Evolutionary conservation across 2,797 vertebrate species (phyloP).

Genomic region (Dicrostonyx torquatus): DNA sequence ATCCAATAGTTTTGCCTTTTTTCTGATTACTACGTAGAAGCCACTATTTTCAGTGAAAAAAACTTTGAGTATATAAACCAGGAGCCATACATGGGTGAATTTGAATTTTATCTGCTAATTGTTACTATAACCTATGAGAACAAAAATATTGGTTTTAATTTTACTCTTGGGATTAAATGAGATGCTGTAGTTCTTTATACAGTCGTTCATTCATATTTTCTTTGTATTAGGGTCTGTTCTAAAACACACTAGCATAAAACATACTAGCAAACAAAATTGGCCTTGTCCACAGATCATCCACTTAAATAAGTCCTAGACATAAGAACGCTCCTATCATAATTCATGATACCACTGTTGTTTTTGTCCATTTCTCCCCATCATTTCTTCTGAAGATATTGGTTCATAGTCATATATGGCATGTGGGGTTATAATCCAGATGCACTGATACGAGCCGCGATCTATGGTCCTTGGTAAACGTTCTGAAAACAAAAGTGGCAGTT

Average conservation of each 20-base stretch:
- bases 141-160: neutral
- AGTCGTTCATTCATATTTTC: neutral
- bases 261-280: slow-evolving; percentile 26
- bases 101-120: neutral
- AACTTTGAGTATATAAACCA: neutral
- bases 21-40: slow-evolving; percentile 3
- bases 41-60: neutral
- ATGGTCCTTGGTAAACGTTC: neutral
- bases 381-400: neutral
- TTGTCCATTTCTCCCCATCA: neutral
- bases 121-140: slow-evolving; percentile 18
- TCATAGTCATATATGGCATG: neutral
- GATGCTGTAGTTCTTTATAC: neutral
- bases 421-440: neutral
- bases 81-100: neutral
- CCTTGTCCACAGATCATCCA: neutral
- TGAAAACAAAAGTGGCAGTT: neutral
- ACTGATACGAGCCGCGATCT: neutral
- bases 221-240: neutral
- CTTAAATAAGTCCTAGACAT: neutral
- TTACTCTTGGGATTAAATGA: neutral
- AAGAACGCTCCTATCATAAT: neutral
- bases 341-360: neutral
- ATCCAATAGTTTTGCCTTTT: neutral
- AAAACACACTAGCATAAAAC: neutral